Evolutionary conservation across 2,113 vertebrate genomes (phyloP).

Genomic region (Etheostoma cragini): DNA sequence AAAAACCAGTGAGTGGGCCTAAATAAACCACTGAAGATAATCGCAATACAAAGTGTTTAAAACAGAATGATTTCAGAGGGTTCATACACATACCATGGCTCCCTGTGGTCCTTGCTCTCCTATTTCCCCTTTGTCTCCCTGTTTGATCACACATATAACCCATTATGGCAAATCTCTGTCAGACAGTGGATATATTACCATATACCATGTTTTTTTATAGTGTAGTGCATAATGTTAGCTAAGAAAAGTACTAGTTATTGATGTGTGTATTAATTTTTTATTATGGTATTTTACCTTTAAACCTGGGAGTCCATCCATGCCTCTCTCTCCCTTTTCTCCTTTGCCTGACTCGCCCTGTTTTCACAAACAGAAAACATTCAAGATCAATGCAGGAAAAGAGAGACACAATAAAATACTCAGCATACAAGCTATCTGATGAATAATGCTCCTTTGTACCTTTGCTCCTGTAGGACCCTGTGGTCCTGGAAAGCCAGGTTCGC

Average conservation of each 20-base stretch:
- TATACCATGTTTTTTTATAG: not conserved
- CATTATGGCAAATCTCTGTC: not conserved
- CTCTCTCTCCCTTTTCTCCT: constrained; percentile 79
- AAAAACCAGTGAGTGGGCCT: not conserved
- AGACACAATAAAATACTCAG: constrained; percentile 1
- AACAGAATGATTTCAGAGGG: not conserved
- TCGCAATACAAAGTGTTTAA: not conserved
- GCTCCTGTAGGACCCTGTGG: constrained; percentile 82
- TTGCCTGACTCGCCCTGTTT: constrained; percentile 80
- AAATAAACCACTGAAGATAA: not conserved
- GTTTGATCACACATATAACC: constrained; percentile 8
- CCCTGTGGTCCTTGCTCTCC: constrained; percentile 81
- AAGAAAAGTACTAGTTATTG: not conserved
- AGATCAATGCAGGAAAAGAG: not conserved
- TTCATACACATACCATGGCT: constrained; percentile 66
- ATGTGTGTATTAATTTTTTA: no score
- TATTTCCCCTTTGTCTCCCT: constrained; percentile 84
- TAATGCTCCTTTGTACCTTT: constrained; percentile 79
- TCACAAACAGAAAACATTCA: constrained; percentile 23
- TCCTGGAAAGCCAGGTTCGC: constrained; percentile 86
- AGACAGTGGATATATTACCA: not conserved
- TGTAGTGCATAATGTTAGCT: no score
- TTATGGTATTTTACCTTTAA: constrained; percentile 68
- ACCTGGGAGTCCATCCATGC: constrained; percentile 82
- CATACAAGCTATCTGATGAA: constrained; percentile 13